phyloP scores from a whole-genome alignment of 2,797 vertebrate genomes.

The Sternotherus odoratus region DNA sequence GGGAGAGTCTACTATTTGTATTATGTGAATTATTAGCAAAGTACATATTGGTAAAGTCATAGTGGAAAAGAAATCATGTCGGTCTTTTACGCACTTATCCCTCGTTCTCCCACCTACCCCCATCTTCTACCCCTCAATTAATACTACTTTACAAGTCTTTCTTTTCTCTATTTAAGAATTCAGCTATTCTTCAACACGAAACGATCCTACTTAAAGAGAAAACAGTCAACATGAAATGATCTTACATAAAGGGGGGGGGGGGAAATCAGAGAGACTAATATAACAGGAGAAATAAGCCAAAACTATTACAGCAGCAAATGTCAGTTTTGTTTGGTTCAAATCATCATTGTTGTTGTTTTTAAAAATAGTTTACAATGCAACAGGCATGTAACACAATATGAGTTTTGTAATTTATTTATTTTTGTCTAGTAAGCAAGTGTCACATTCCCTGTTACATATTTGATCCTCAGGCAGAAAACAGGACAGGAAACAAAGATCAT shows the following conservation, averaged over 20 bases:
- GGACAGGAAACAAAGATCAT: too few relatives aligned
- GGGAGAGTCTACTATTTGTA: background rate
- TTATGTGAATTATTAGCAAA: background rate
- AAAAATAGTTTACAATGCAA: too few relatives aligned
- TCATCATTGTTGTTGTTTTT: background rate
- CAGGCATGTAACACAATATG: too few relatives aligned
- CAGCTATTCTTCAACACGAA: background rate
- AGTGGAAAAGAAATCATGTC: fast-evolving
- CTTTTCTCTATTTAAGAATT: background rate
- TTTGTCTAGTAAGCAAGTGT: too few relatives aligned
- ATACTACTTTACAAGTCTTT: background rate
- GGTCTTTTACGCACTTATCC: background rate
- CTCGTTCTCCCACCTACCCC: background rate
- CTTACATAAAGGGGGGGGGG: too few relatives aligned
- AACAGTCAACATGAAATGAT: too few relatives aligned
- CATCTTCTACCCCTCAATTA: too few relatives aligned
- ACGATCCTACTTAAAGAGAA: background rate
- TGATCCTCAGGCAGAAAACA: too few relatives aligned
- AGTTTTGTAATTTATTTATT: too few relatives aligned
- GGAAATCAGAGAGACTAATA: background rate
- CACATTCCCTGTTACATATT: too few relatives aligned
- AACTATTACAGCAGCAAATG: background rate
- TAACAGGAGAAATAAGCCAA: background rate
- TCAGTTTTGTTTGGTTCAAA: background rate
- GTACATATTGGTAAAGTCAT: background rate